Conservation (phyloP, 1,140 invertebrate species). For the Triops longicaudatus region DNA sequence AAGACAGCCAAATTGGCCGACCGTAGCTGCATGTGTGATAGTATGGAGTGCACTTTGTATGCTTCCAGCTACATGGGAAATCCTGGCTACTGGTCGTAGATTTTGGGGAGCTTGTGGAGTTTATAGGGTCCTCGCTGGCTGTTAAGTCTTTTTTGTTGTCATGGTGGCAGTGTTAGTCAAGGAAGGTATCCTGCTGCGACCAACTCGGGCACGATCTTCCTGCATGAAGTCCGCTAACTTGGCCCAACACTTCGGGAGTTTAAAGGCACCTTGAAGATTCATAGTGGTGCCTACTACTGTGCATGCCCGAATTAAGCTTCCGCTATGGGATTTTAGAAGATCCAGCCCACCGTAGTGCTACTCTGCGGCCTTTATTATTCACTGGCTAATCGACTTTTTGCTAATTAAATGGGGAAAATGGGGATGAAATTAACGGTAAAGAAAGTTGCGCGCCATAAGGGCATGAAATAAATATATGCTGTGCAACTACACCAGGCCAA, state of each 20-base stretch:
- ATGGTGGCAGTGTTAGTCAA: not conserved
- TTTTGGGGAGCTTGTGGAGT: too few relatives aligned
- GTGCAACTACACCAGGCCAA: too few relatives aligned
- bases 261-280: not conserved
- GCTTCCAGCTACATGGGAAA: not conserved
- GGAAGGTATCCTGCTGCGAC: not conserved
- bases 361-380: not conserved
- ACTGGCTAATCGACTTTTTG: not conserved
- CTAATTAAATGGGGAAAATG: too few relatives aligned
- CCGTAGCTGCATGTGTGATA: not conserved
- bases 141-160: not conserved
- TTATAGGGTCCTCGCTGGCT: too few relatives aligned
- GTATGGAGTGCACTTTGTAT: not conserved
- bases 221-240: not conserved
- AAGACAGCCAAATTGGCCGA: not conserved
- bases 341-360: not conserved
- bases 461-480: too few relatives aligned
- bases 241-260: not conserved
- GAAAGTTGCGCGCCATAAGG: too few relatives aligned
- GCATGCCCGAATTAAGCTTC: slow-evolving; percentile 3
- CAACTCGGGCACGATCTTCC: not conserved
- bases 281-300: not conserved
- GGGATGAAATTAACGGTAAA: too few relatives aligned
- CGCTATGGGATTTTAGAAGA: slow-evolving; percentile 3
- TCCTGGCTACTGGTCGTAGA: not conserved